Evolutionary conservation across 2,888 invertebrate genomes (phyloP).

Genomic region (Aethes cnicana): DNA sequence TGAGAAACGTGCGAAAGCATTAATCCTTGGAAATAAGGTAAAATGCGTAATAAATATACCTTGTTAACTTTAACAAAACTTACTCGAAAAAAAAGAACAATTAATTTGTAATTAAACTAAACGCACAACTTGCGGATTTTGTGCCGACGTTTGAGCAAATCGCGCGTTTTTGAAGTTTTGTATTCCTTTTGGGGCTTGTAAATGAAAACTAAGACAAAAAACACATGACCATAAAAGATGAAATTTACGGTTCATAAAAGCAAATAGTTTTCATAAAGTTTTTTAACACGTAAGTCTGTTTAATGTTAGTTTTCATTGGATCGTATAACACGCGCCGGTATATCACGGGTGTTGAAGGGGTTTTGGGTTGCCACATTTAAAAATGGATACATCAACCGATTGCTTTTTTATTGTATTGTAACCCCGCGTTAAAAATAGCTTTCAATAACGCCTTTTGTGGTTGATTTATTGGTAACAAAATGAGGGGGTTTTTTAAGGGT

Average conservation of each 20-base stretch:
- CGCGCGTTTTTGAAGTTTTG: not conserved
- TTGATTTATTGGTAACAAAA: constrained; percentile 54
- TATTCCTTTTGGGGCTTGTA: too few species aligned
- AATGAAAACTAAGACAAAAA: constrained; percentile 7
- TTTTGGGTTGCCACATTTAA: constrained; percentile 60
- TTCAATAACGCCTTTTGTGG: constrained; percentile 59
- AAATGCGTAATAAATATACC: too few species aligned
- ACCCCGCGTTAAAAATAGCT: constrained; percentile 62
- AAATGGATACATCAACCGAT: constrained; percentile 64
- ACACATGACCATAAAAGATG: constrained; percentile 29
- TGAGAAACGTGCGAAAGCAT: too few species aligned
- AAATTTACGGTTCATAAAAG: constrained; percentile 49
- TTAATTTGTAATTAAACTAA: too few species aligned
- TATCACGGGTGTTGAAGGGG: constrained; percentile 64
- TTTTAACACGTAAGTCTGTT: constrained; percentile 49
- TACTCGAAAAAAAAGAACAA: too few species aligned
- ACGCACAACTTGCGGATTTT: too few species aligned
- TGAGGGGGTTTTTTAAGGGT: constrained; percentile 40
- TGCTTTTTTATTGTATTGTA: constrained; percentile 62
- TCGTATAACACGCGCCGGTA: constrained; percentile 59
- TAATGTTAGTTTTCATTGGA: constrained; percentile 59
- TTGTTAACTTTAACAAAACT: too few species aligned
- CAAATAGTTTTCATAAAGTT: constrained; percentile 47
- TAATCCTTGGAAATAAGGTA: too few species aligned
- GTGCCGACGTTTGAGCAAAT: too few species aligned